Conservation (phyloP, 92 coral and sea anemone genomes). For the Bergia puertoricense region DNA sequence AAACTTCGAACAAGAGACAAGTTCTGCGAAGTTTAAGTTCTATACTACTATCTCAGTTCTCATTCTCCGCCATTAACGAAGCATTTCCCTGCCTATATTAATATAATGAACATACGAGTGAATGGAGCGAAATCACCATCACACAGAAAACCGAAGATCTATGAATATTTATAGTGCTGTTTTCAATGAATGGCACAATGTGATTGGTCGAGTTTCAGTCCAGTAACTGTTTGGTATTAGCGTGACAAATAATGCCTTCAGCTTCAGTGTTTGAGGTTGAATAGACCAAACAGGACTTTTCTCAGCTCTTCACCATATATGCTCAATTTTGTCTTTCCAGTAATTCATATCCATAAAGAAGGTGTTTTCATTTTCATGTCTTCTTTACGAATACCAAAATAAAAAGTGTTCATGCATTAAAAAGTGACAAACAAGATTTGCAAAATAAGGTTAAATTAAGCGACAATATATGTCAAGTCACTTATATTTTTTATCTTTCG, state of each 20-base stretch:
- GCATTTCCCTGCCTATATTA: background rate
- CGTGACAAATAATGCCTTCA: slow-evolving; percentile 31
- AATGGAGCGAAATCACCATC: slow-evolving; percentile 27
- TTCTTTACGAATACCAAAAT: too few relatives aligned
- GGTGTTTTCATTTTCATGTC: too few relatives aligned
- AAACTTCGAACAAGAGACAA: background rate
- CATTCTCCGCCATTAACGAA: background rate
- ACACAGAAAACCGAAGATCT: background rate
- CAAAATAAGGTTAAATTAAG: too few relatives aligned
- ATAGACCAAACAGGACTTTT: too few relatives aligned
- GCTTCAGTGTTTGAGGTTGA: background rate
- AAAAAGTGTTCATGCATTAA: too few relatives aligned
- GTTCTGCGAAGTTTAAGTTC: background rate
- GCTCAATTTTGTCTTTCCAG: too few relatives aligned
- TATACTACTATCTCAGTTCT: slow-evolving; percentile 8
- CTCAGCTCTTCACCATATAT: too few relatives aligned
- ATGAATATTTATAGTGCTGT: slow-evolving; percentile 29
- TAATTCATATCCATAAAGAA: too few relatives aligned
- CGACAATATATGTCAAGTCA: too few relatives aligned
- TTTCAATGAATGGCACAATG: slow-evolving; percentile 14
- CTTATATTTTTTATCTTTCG: too few relatives aligned
- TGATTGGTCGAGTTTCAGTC: slow-evolving; percentile 36
- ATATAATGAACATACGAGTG: background rate
- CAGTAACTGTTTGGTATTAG: slow-evolving; percentile 31
- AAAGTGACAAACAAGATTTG: too few relatives aligned